phyloP scores from a whole-genome alignment of 2,797 vertebrate species.

The Potorous gilbertii region DNA sequence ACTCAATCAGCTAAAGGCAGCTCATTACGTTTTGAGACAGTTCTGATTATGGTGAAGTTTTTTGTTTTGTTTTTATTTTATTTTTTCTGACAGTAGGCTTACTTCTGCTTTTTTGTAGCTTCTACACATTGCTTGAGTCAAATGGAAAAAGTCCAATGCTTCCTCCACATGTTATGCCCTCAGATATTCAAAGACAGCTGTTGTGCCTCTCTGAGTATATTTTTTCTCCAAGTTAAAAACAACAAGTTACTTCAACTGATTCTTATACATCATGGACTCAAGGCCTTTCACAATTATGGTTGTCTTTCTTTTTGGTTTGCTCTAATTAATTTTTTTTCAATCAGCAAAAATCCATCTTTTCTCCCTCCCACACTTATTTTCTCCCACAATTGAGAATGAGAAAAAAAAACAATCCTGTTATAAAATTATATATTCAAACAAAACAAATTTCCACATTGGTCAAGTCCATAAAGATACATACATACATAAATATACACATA shows the following conservation, averaged over 20 bases:
- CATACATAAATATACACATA: not conserved
- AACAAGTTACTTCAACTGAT: not conserved
- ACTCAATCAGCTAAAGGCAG: not conserved
- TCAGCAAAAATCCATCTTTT: not conserved
- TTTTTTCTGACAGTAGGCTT: not conserved
- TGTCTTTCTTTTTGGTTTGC: not conserved
- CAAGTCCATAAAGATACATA: not conserved
- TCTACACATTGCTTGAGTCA: not conserved
- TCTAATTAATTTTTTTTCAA: not conserved
- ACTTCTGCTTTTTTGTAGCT: not conserved
- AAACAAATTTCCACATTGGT: not conserved
- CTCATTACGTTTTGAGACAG: not conserved
- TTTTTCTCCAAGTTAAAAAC: not conserved
- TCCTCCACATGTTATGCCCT: not conserved
- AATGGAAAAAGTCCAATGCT: not conserved
- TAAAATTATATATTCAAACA: not conserved
- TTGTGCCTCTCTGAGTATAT: not conserved
- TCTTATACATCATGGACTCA: not conserved
- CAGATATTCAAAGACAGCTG: not conserved
- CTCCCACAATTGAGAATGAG: not conserved
- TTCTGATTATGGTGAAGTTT: not conserved
- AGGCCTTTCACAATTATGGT: not conserved
- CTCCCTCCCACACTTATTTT: not conserved
- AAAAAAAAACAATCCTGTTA: not conserved
- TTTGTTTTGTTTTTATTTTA: not conserved